Base-by-base conservation (phyloP, 2,797 vertebrate genomes). In the Varecia variegata region DNA sequence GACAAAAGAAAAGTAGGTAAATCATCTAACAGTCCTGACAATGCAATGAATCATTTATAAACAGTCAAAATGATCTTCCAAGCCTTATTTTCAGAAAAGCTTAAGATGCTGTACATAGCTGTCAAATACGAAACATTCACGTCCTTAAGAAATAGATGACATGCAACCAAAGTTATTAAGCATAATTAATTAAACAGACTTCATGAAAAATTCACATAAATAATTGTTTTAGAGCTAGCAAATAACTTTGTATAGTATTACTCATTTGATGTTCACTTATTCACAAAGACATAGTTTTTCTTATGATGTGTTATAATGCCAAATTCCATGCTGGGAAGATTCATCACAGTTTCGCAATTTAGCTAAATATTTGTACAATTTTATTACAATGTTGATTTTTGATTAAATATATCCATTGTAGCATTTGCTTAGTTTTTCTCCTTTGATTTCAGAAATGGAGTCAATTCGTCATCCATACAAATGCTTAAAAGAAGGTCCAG, bases 201-300 rank as follows among this genome's bases (percentile, higher is more conserved):
- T 95, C 67, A 93, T 94, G 54, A 93, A 96, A 94, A 94, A 86
- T 92, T 94, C 90, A 90, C 80, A 50, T 87, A 56, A 94, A 77
- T n/a, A 94, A 90, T 90, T 96, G 65, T 94, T 86, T 92, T 67
- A 77, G 65, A 77, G 47, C 40, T 67, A 87, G 80, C 35, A 77
- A 85, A 67, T 27, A 87, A 68, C 45, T 20, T 85, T 56, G 38
- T 50, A 45, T 62, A 73, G 32, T 83, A 92, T 90, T 89, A 67
- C 6, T 87, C 60, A 68, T 58, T 71, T 92, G n/a, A 25, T 18
- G 4, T 93, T 95, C 79, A 52, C 27, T 88, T 92, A 32, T 83
- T 94, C 68, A 95, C 60, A 93, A 77, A 95, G 65, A 95, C 58
- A 23, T 86, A n/a, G 4, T 32, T 92, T 95, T 83, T 81, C 60